phyloP scores from a whole-genome alignment of 2,888 invertebrate genomes.

The Lamproptera curius region DNA sequence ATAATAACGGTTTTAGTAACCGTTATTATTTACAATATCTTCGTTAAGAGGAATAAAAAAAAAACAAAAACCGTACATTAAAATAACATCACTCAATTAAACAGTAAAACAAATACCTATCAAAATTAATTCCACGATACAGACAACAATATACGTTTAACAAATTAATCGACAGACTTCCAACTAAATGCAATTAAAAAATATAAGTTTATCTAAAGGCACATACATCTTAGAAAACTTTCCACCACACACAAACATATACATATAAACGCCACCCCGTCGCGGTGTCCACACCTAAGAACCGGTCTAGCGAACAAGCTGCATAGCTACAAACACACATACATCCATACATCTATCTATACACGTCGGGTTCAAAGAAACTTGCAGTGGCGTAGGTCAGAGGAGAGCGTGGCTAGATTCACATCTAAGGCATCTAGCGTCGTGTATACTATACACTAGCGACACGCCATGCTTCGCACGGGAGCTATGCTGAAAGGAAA shows the following conservation, averaged over 20 bases:
- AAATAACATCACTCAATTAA: too few species aligned
- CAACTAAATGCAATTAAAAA: too few species aligned
- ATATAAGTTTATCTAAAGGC: not conserved
- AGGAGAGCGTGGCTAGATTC: slow-evolving; percentile 35
- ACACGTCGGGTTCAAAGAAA: slow-evolving; percentile 58
- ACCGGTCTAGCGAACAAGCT: slow-evolving; percentile 35
- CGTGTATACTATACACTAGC: slow-evolving; percentile 11
- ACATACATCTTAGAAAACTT: not conserved
- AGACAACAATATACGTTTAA: not conserved
- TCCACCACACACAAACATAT: too few species aligned
- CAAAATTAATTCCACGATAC: too few species aligned
- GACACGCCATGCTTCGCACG: too few species aligned
- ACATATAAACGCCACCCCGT: too few species aligned
- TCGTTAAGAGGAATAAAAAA: too few species aligned
- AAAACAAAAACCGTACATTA: too few species aligned
- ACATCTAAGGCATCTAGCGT: slow-evolving; percentile 13
- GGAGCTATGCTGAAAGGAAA: too few species aligned
- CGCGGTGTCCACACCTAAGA: slow-evolving; percentile 24
- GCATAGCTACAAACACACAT: slow-evolving; percentile 30
- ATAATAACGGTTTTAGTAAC: too few species aligned
- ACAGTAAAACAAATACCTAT: too few species aligned
- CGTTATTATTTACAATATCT: too few species aligned
- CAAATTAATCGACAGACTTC: not conserved
- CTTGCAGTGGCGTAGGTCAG: slow-evolving; percentile 65
- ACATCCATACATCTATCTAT: slow-evolving; percentile 23